Evolutionary conservation across 2,113 vertebrate genomes (phyloP).

Genomic region (Merops nubicus): DNA sequence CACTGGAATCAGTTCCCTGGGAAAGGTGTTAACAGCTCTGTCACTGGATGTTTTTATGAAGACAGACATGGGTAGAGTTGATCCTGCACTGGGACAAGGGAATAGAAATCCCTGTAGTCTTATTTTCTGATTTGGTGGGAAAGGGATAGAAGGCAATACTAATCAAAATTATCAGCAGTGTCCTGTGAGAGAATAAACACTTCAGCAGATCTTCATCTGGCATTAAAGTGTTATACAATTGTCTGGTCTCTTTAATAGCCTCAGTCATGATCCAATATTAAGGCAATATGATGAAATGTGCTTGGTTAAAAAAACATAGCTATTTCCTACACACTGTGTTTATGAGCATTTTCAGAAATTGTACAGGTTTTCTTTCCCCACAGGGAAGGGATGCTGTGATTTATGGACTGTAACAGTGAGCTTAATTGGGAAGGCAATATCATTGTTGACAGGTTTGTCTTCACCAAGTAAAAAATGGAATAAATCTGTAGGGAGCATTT

Average conservation of each 20-base stretch:
- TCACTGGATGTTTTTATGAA: neutral
- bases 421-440: conserved; percentile 59
- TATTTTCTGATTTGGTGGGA: neutral
- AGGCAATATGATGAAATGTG: neutral
- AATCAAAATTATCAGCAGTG: neutral
- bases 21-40: neutral
- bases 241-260: neutral
- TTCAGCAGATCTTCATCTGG: neutral
- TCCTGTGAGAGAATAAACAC: neutral
- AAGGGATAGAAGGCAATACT: neutral
- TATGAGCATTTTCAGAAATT: conserved; percentile 40
- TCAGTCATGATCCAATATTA: neutral
- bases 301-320: neutral
- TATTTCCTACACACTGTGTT: neutral
- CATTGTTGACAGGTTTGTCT: conserved; percentile 43
- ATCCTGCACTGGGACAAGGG: neutral
- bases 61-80: neutral
- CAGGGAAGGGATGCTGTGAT: conserved; percentile 31
- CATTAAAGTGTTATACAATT: neutral
- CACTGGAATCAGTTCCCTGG: neutral
- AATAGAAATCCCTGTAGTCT: neutral
- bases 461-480: conserved; percentile 49
- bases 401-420: conserved; percentile 29
- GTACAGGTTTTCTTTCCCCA: neutral
- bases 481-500: conserved; percentile 32